A percentile compares a stretch with the other conserved stretches of the same genome.
Conservation (phyloP, 2,888 invertebrate species). For the Mythimna vitellina region DNA sequence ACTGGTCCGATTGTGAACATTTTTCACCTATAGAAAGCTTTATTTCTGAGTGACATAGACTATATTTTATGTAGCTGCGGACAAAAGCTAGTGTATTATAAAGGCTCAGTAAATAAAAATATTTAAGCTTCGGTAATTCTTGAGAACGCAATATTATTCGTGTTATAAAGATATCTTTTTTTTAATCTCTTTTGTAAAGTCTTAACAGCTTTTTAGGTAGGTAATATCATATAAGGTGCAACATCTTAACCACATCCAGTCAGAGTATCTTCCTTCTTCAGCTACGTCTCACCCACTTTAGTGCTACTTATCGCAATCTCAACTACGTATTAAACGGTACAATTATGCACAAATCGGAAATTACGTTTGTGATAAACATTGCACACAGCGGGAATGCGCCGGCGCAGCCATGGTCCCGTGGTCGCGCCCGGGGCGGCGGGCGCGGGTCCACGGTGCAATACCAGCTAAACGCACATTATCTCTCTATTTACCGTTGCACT, state of each 20-base stretch:
- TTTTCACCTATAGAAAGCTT: too few relatives aligned
- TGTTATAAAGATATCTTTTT: too few relatives aligned
- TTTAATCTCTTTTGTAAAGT: too few relatives aligned
- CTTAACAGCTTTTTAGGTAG: too few relatives aligned
- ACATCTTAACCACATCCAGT: neutral
- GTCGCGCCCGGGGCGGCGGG: conserved; percentile 42
- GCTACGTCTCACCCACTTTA: conserved; percentile 19
- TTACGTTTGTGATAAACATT: conserved; percentile 58
- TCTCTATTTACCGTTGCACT: conserved; percentile 79
- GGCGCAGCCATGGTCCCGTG: conserved; percentile 33
- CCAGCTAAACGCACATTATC: conserved; percentile 73
- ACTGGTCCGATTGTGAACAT: too few relatives aligned
- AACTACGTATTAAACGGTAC: conserved; percentile 31
- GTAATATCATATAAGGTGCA: too few relatives aligned
- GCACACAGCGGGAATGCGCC: conserved; percentile 56
- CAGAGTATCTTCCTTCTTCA: neutral
- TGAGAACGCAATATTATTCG: too few relatives aligned
- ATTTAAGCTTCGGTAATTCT: too few relatives aligned
- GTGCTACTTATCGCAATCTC: conserved; percentile 8
- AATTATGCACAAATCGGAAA: conserved; percentile 46
- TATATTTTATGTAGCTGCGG: too few relatives aligned
- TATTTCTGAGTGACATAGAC: too few relatives aligned
- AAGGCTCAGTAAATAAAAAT: too few relatives aligned
- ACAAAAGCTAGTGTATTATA: neutral
- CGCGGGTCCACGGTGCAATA: conserved; percentile 64